Evolutionary conservation across 2,113 vertebrate genomes (phyloP).

Genomic region (Rallus limicola): DNA sequence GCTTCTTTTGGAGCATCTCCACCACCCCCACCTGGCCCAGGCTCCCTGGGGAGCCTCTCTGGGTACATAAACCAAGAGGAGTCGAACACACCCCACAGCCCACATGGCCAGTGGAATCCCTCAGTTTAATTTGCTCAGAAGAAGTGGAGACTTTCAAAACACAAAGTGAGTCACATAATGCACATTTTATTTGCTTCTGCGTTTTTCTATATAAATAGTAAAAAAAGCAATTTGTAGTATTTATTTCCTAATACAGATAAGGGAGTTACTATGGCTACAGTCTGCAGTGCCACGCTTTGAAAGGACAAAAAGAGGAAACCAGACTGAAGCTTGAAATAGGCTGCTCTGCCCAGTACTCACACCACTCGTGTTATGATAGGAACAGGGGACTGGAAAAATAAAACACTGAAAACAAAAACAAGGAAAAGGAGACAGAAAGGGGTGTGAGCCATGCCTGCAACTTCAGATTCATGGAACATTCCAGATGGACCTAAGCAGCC

Average conservation of each 20-base stretch:
- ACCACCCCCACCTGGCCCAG: neutral
- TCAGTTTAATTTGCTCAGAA: neutral
- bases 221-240: constrained; percentile 47
- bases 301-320: constrained; percentile 2
- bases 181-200: constrained; percentile 42
- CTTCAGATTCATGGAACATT: neutral
- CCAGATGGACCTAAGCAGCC: neutral
- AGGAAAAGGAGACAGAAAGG: neutral
- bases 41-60: neutral
- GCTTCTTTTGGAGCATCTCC: neutral
- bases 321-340: constrained; percentile 32
- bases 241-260: constrained; percentile 63
- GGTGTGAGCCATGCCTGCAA: neutral
- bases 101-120: neutral
- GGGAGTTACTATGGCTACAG: constrained; percentile 24
- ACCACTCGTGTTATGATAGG: neutral
- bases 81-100: neutral
- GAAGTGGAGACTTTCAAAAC: neutral
- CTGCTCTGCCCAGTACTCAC: neutral
- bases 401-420: neutral
- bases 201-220: constrained; percentile 56
- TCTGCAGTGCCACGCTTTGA: neutral
- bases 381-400: constrained; percentile 25
- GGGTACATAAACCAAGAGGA: neutral
- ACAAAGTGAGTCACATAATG: constrained; percentile 42